Evolutionary conservation across 2,113 vertebrate species (phyloP).

Genomic region (Tretioscincus oriximinensis): DNA sequence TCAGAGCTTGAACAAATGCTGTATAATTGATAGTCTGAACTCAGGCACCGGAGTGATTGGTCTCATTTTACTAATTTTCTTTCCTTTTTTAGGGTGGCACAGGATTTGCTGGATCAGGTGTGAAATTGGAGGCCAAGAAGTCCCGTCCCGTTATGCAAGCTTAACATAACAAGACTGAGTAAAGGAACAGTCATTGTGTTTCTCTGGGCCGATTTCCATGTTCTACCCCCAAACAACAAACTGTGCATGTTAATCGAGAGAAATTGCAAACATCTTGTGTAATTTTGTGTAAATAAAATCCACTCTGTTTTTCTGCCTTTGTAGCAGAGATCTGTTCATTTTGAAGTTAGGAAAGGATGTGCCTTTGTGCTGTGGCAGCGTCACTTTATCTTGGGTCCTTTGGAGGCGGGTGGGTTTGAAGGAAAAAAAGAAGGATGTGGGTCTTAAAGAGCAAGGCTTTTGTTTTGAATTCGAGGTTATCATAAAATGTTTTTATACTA

Average conservation of each 20-base stretch:
- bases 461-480: not conserved
- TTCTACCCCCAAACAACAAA: not conserved
- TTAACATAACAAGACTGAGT: conserved; percentile 53
- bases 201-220: not conserved
- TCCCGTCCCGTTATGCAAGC: conserved; percentile 90
- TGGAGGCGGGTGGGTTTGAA: not conserved
- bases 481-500: not conserved
- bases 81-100: conserved; percentile 78
- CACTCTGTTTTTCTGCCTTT: not conserved
- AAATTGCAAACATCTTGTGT: not conserved
- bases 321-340: not conserved
- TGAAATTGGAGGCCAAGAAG: conserved; percentile 83
- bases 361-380: not conserved
- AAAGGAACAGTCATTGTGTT: not conserved
- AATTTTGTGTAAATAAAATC: conserved; percentile 21
- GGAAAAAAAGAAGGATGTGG: not conserved
- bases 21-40: not conserved
- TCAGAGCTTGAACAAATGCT: too few relatives aligned
- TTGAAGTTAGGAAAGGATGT: not conserved
- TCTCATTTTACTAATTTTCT: not conserved
- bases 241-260: not conserved
- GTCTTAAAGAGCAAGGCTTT: not conserved
- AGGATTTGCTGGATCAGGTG: conserved; percentile 83
- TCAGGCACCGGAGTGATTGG: too few relatives aligned
- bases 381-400: not conserved